Percentiles rank a stretch among this genome's conserved stretches.
phyloP scores from a whole-genome alignment of 2,888 invertebrate genomes.

The Malthinus flaveolus region DNA sequence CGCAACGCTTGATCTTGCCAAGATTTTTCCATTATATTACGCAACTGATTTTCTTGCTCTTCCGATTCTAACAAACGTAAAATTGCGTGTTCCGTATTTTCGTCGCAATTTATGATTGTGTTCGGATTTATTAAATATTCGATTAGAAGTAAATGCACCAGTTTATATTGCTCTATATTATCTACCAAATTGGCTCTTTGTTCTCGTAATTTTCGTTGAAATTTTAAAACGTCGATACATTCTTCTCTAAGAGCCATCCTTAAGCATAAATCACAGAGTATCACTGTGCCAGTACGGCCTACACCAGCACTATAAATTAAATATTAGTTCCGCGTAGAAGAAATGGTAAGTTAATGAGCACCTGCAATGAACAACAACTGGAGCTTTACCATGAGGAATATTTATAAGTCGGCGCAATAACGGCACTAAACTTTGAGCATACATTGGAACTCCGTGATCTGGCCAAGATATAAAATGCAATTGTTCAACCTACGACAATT shows the following conservation, averaged over 20 bases:
- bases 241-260: slow-evolving; percentile 55
- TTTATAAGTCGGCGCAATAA: slow-evolving; percentile 46
- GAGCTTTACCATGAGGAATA: slow-evolving; percentile 43
- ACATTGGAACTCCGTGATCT: slow-evolving; percentile 57
- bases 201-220: slow-evolving; percentile 45
- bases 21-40: slow-evolving; percentile 44
- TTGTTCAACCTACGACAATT: slow-evolving; percentile 50
- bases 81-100: slow-evolving; percentile 41
- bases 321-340: slow-evolving; percentile 33
- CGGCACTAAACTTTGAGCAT: slow-evolving; percentile 30
- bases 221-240: slow-evolving; percentile 44
- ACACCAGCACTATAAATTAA: slow-evolving; percentile 60
- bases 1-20: slow-evolving; percentile 54
- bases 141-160: slow-evolving; percentile 54
- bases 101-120: slow-evolving; percentile 49
- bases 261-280: slow-evolving; percentile 61
- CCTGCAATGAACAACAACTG: slow-evolving; percentile 59
- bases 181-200: slow-evolving; percentile 53
- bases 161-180: slow-evolving; percentile 54
- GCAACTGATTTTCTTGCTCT: slow-evolving; percentile 44
- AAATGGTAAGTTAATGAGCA: too few relatives aligned
- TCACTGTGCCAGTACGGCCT: slow-evolving; percentile 64
- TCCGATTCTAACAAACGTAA: slow-evolving; percentile 41
- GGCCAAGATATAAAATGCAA: slow-evolving; percentile 60
- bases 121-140: slow-evolving; percentile 51